Conservation (phyloP, 2,113 vertebrate genomes). For the Serinus canaria region DNA sequence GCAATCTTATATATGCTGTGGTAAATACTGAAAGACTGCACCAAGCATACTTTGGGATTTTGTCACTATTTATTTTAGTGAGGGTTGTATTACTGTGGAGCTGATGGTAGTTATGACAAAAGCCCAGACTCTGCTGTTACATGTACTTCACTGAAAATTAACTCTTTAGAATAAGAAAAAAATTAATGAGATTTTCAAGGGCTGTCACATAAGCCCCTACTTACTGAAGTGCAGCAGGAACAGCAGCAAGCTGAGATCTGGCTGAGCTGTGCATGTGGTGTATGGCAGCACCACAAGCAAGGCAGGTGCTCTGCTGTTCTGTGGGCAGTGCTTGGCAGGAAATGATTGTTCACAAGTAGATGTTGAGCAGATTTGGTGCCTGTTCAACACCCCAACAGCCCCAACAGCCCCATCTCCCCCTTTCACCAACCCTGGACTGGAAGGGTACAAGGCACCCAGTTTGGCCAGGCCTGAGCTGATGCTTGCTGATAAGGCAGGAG, state of each 20-base stretch:
- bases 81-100: background rate
- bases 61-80: background rate
- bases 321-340: background rate
- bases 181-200: background rate
- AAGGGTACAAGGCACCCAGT: background rate
- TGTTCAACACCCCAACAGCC: background rate
- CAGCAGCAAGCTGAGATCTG: background rate
- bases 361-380: background rate
- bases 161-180: background rate
- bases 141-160: background rate
- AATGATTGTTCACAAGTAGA: accelerated
- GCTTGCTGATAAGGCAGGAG: background rate
- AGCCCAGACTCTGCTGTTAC: background rate
- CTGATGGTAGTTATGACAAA: background rate
- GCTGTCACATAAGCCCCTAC: background rate
- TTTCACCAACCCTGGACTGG: accelerated
- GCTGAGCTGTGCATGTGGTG: background rate
- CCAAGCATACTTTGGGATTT: background rate
- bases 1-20: background rate
- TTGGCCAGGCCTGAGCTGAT: background rate
- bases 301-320: background rate
- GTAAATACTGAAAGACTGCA: background rate
- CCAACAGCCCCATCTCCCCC: background rate
- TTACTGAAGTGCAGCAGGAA: background rate
- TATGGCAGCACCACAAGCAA: background rate